Conservation (phyloP, 2,113 vertebrate genomes). For the Cathartes aura region DNA sequence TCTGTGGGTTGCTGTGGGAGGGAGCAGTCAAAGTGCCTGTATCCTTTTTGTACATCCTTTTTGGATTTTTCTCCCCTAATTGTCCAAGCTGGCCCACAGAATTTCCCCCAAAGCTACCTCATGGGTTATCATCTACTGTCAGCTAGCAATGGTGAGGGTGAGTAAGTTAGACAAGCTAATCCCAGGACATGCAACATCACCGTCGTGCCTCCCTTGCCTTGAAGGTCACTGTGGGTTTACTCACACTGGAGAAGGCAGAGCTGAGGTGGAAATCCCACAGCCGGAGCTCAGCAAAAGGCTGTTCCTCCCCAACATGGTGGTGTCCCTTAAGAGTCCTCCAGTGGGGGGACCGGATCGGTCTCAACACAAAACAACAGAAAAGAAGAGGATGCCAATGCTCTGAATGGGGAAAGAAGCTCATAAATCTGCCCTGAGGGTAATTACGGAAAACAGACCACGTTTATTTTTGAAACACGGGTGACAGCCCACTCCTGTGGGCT, state of each 20-base stretch:
- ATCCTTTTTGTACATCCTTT: neutral
- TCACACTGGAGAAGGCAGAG: neutral
- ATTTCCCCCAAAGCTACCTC: neutral
- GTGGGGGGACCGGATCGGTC: too few relatives aligned
- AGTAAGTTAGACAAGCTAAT: neutral
- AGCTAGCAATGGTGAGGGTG: too few relatives aligned
- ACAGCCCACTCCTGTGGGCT: neutral
- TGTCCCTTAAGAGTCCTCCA: neutral
- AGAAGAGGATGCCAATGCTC: neutral
- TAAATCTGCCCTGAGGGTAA: neutral
- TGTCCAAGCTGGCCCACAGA: neutral
- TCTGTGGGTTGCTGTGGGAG: neutral
- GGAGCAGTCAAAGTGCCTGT: neutral
- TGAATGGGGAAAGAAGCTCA: neutral
- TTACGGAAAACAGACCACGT: neutral
- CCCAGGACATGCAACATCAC: neutral
- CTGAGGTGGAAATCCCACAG: neutral
- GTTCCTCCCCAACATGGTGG: neutral
- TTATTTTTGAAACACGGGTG: neutral
- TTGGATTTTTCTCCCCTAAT: neutral
- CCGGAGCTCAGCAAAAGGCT: neutral
- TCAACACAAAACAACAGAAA: neutral
- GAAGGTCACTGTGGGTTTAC: neutral
- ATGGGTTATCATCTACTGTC: neutral
- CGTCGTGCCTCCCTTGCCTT: neutral